phyloP scores from a whole-genome alignment of 2,113 vertebrate species.

The Grammomys dolichurus region DNA sequence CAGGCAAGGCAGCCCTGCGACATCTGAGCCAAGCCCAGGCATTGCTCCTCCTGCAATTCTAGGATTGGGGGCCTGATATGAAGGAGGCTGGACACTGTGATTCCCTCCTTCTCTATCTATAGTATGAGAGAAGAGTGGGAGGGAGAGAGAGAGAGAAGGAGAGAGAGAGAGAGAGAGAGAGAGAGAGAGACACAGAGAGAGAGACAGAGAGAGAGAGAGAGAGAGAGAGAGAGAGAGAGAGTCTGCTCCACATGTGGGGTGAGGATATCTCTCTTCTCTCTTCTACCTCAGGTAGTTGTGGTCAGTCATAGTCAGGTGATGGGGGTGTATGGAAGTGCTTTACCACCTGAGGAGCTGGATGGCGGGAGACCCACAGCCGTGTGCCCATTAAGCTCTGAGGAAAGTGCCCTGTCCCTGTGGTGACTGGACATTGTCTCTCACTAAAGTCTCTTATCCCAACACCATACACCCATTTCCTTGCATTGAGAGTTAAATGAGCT shows the following conservation, averaged over 20 bases:
- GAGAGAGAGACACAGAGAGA: too few species aligned
- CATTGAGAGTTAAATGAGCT: not conserved
- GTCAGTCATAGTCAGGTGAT: not conserved
- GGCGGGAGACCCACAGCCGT: not conserved
- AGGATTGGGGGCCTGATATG: not conserved
- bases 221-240: too few species aligned
- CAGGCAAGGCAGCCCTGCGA: not conserved
- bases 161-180: too few species aligned
- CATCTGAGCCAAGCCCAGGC: not conserved
- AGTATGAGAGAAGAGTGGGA: not conserved
- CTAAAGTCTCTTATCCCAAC: not conserved
- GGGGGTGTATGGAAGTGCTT: not conserved
- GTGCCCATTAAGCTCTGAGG: too few species aligned
- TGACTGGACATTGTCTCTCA: not conserved
- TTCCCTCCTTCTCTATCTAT: not conserved
- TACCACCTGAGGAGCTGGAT: accelerated
- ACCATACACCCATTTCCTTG: not conserved
- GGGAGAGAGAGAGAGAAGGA: too few species aligned
- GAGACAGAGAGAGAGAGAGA: too few species aligned
- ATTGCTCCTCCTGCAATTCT: not conserved
- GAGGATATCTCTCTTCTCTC: not conserved
- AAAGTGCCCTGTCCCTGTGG: accelerated
- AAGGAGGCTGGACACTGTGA: not conserved
- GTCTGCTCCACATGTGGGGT: too few species aligned
- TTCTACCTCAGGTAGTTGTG: not conserved